Evolutionary conservation across 2,888 invertebrate species (phyloP).

Genomic region (Myathropa florea): DNA sequence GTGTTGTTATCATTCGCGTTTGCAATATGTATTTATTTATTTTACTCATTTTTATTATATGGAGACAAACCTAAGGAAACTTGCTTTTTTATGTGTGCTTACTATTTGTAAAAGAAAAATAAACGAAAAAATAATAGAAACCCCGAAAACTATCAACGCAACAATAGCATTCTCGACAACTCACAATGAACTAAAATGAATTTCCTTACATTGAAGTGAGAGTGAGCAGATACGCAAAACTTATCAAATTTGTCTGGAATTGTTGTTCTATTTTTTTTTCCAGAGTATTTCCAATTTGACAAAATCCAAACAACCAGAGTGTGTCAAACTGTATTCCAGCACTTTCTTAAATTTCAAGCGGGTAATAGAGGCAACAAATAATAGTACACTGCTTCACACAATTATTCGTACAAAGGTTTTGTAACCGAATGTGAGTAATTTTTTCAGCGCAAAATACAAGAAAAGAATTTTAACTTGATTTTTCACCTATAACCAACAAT

Average conservation of each 20-base stretch:
- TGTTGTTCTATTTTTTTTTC: not conserved
- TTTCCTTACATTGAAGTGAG: not conserved
- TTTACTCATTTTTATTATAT: not conserved
- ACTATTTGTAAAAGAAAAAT: slow-evolving; percentile 1
- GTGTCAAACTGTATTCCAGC: not conserved
- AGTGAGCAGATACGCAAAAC: not conserved
- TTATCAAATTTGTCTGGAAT: not conserved
- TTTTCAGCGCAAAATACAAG: too few species aligned
- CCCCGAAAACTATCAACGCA: not conserved
- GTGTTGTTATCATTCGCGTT: slow-evolving; percentile 46
- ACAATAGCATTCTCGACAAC: slow-evolving; percentile 41
- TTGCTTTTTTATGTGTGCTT: not conserved
- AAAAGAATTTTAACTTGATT: too few species aligned
- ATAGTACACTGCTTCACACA: too few species aligned
- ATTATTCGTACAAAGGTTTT: too few species aligned
- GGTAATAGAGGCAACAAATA: too few species aligned
- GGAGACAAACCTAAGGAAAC: not conserved
- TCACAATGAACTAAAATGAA: slow-evolving; percentile 58
- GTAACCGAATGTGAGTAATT: too few species aligned
- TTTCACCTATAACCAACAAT: too few species aligned
- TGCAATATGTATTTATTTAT: not conserved
- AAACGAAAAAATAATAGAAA: not conserved
- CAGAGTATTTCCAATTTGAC: not conserved
- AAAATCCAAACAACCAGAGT: not conserved
- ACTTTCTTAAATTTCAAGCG: not conserved